phyloP scores from a whole-genome alignment of 2,797 vertebrate genomes.

The Phalloptychus januarius region DNA sequence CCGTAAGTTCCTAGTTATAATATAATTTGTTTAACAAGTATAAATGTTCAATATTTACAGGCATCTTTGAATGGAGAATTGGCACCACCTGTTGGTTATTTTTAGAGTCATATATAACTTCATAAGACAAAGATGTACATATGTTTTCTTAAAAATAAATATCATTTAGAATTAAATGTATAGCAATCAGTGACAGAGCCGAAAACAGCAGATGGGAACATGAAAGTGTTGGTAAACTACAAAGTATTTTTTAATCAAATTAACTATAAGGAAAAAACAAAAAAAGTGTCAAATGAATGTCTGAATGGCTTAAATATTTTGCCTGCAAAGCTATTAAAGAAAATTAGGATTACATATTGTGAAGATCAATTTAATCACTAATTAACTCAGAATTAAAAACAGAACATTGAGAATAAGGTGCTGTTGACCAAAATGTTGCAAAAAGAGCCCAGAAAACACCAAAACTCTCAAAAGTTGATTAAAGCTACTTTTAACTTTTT shows the following conservation, averaged over 20 bases:
- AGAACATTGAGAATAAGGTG: neutral
- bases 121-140: neutral
- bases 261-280: neutral
- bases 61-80: neutral
- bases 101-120: neutral
- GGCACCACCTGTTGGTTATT: constrained; percentile 1
- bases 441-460: neutral
- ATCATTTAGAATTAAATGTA: neutral
- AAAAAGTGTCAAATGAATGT: neutral
- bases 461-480: too few relatives aligned
- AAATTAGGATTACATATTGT: neutral
- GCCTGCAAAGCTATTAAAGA: neutral
- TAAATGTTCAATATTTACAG: neutral
- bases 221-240: neutral
- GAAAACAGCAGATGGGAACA: neutral
- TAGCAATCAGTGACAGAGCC: neutral
- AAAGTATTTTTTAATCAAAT: neutral
- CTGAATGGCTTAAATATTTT: neutral
- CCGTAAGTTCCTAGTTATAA: neutral
- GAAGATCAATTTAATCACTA: neutral
- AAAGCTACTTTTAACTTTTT: neutral
- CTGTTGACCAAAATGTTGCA: neutral
- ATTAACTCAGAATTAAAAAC: neutral
- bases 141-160: neutral
- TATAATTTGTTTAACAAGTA: neutral